Conservation (phyloP, 2,888 invertebrate species). For the Rotaria socialis region DNA sequence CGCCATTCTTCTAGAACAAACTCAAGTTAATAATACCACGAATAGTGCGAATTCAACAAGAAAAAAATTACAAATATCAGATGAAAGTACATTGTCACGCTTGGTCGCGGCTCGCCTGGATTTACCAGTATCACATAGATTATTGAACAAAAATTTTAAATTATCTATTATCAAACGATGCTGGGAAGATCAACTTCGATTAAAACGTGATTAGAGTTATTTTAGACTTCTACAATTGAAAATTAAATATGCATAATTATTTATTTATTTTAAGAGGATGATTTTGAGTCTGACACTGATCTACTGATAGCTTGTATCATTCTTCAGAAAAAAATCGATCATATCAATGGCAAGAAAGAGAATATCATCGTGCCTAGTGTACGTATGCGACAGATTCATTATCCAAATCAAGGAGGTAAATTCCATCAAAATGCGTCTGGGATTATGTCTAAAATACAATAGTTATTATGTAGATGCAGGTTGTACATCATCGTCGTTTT, state of each 20-base stretch:
- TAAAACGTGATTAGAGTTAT: neutral
- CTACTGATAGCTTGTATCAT: neutral
- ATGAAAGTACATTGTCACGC: neutral
- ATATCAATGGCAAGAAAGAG: constrained; percentile 6
- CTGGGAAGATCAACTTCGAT: constrained; percentile 28
- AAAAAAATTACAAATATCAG: neutral
- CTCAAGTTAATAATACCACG: too few species aligned
- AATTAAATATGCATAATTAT: neutral
- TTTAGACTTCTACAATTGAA: too few species aligned
- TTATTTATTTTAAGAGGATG: neutral
- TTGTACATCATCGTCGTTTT: too few species aligned
- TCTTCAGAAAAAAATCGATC: neutral
- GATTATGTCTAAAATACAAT: neutral
- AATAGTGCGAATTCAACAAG: neutral
- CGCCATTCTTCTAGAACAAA: too few species aligned
- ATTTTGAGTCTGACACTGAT: constrained; percentile 1
- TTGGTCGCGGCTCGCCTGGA: neutral
- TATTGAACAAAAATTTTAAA: neutral
- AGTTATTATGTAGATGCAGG: too few species aligned
- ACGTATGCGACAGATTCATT: neutral
- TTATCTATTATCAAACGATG: constrained; percentile 25
- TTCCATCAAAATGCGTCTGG: neutral
- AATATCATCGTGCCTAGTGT: neutral
- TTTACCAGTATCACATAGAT: neutral
- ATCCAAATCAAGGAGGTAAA: neutral